These are phyloP conservation scores for Aurelia sp. DNA, from an alignment of 30 jellyfish, hydroid and myxozoan genomes.

Conservation along the genomic window DNA sequence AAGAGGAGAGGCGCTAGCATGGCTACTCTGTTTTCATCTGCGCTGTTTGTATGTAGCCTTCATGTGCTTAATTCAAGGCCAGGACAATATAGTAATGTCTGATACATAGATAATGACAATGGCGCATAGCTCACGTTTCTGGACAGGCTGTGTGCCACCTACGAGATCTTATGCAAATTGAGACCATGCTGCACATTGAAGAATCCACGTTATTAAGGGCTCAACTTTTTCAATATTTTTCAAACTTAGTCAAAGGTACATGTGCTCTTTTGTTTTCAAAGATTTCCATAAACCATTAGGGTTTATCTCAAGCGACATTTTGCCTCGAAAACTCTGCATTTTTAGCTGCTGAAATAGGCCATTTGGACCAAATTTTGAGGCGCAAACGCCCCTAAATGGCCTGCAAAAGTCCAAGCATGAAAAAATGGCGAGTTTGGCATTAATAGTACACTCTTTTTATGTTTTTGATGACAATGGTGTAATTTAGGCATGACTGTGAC, in stretches of 20 bases:
- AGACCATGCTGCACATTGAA: conserved; percentile 67
- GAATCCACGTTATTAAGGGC: conserved; percentile 77
- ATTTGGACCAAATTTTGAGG: conserved; percentile 4
- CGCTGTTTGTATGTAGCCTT: conserved; percentile 40
- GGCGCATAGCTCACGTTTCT: conserved; percentile 56
- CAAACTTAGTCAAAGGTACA: conserved; percentile 81
- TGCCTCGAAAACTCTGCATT: conserved; percentile 29
- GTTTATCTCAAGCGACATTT: conserved; percentile 55
- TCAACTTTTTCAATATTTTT: conserved; percentile 74
- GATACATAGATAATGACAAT: conserved; percentile 46
- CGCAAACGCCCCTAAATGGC: conserved; percentile 29
- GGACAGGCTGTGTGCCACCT: conserved; percentile 41
- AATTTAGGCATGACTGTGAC: conserved; percentile 82
- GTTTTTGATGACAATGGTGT: conserved; percentile 72
- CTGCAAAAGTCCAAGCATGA: conserved; percentile 7
- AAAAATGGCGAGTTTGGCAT: conserved; percentile 54
- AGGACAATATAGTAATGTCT: conserved; percentile 26
- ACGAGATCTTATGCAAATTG: conserved; percentile 61
- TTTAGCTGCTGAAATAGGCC: conserved; percentile 43
- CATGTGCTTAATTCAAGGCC: conserved; percentile 58
- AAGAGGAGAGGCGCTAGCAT: conserved; percentile 21
- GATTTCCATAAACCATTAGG: conserved; percentile 87
- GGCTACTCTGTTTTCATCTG: conserved; percentile 18
- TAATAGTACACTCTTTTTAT: conserved; percentile 39
- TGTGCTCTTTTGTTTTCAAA: conserved; percentile 89